Evolutionary conservation across 2,113 vertebrate genomes (phyloP).

Genomic region (Pelmatolapia mariae): DNA sequence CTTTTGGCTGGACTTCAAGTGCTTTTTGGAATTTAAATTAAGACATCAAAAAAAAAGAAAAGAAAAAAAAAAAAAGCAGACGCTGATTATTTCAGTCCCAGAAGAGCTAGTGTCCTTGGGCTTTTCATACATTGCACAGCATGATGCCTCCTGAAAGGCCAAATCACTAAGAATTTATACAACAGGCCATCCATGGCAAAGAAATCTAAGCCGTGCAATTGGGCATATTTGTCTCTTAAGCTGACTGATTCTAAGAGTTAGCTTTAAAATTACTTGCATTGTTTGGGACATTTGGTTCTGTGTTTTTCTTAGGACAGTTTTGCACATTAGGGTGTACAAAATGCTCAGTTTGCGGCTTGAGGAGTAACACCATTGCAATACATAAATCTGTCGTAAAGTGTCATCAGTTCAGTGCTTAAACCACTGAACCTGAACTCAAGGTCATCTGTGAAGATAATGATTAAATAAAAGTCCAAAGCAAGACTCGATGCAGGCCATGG

Average conservation of each 20-base stretch:
- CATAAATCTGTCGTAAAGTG: neutral
- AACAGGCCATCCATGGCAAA: neutral
- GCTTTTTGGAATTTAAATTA: conserved; percentile 15
- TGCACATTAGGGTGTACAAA: neutral
- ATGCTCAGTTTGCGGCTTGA: neutral
- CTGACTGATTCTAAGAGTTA: neutral
- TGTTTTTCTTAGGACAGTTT: neutral
- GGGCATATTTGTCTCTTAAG: neutral
- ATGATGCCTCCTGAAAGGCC: conserved; percentile 1
- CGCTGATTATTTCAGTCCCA: conserved; percentile 36
- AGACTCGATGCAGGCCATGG: neutral
- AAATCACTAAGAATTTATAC: neutral
- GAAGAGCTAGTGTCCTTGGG: conserved; percentile 35
- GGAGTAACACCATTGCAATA: neutral
- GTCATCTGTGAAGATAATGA: neutral
- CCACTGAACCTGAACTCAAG: neutral
- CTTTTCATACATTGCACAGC: conserved; percentile 6
- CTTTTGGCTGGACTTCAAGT: conserved; percentile 4
- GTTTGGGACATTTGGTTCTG: neutral
- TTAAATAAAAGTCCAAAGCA: neutral
- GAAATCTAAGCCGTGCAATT: neutral
- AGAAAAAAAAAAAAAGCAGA: conserved; percentile 3
- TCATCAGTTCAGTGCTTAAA: neutral
- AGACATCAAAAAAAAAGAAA: neutral
- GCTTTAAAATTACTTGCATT: neutral